Percentiles rank a stretch among this genome's conserved stretches.
Conservation (phyloP, 2,888 invertebrate genomes). For the Synergus umbraculus region DNA sequence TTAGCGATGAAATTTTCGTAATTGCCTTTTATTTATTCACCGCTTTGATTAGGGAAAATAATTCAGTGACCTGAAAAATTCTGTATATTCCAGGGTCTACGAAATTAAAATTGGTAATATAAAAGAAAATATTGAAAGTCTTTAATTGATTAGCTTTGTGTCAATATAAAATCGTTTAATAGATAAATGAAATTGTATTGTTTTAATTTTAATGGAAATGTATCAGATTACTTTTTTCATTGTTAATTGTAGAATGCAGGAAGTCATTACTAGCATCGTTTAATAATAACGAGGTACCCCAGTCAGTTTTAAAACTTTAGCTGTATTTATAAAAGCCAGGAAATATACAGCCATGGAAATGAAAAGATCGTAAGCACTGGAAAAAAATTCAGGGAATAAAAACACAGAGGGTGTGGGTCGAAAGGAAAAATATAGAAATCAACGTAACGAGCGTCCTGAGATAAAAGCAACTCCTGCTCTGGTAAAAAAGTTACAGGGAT, state of each 20-base stretch:
- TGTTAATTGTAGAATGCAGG: background rate
- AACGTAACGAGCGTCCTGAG: constrained; percentile 9
- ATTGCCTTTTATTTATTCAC: background rate
- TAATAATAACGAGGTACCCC: constrained; percentile 22
- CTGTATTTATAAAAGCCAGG: background rate
- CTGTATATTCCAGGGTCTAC: background rate
- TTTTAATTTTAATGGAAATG: background rate
- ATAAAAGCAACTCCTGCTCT: constrained; percentile 7
- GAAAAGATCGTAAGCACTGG: constrained; percentile 15
- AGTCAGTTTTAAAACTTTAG: background rate
- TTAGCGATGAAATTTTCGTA: background rate
- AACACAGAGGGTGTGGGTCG: background rate
- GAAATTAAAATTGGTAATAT: background rate
- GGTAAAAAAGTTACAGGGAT: constrained; percentile 1
- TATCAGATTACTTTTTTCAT: background rate
- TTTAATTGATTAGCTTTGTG: background rate
- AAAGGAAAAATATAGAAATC: constrained; percentile 21
- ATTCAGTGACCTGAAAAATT: background rate
- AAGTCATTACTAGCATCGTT: constrained; percentile 19
- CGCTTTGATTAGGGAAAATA: background rate
- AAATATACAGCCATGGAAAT: constrained; percentile 1
- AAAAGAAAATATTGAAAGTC: background rate
- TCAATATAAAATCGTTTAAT: background rate
- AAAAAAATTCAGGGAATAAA: constrained; percentile 4
- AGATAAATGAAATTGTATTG: background rate